Evolutionary conservation across 1,140 invertebrate species (phyloP), one percentile per base, ranked within the genome.

Genomic region (Zaprionus camerounensis): DNA sequence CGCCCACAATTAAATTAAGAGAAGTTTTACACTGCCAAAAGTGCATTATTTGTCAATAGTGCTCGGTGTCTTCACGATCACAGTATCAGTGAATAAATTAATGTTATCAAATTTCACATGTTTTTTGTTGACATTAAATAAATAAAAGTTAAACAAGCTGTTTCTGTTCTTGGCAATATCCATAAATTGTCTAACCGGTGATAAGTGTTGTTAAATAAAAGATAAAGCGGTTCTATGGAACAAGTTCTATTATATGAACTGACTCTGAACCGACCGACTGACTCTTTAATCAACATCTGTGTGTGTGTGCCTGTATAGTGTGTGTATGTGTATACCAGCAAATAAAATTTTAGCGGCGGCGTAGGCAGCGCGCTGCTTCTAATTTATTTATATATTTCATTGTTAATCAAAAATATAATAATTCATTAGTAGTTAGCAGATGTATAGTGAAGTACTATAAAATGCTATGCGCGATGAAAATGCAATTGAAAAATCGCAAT

Each of bases 291-390:
- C 58, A 69, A 74, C 71, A 73, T 77, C 46, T 77, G 71, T 64
- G 71, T 73, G 59, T 76, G 71, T 69, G 75, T 73, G 75, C 53
- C 31, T 34, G 31, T 34, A 34, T 4, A n/a, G n/a, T 51, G 46
- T 49, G 46, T 51, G 22, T 51, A 24, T 78, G 71, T 78, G 71
- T 78, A 78, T 78, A 77, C 75, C 65, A 73, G 58, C 71, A 69
- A 78, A 67, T 76, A 76, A 76, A 76, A 68, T 74, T 78, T 68
- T 63, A 73, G 71, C 75, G 75, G 64, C 75, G 71, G 58, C 24
- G 64, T 68, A 62, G 63, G 62, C 69, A 65, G 44, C 26, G 26
- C 61, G 34, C n/a, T 55, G 70, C 49, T 67, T 13, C n/a, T 61
- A 12, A 17, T 65, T 38, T 51, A 51, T 36, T 61, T 61, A 55